phyloP scores from a whole-genome alignment of 2,888 invertebrate species.

The Priapulus caudatus region DNA sequence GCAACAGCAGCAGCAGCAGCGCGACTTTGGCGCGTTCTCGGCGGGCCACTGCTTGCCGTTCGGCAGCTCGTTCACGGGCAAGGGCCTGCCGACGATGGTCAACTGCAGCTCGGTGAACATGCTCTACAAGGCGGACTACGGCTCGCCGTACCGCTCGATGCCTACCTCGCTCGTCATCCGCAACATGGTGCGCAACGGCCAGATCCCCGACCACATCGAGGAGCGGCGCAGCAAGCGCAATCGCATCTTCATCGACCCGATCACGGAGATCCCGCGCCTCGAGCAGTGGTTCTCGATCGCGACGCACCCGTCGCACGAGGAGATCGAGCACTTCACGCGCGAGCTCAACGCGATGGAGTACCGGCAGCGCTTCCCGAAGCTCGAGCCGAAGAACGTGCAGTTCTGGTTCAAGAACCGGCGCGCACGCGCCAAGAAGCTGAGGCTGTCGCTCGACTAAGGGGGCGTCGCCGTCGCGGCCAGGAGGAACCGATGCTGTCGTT shows the following conservation, averaged over 20 bases:
- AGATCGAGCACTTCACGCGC: conserved; percentile 94
- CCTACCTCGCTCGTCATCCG: not conserved
- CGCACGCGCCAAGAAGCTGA: conserved; percentile 92
- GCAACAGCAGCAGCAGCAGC: not conserved
- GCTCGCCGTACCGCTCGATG: not conserved
- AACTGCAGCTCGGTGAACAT: not conserved
- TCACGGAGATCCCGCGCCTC: conserved; percentile 68
- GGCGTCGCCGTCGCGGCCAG: no score
- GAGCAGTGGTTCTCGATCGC: conserved; percentile 85
- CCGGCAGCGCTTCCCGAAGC: conserved; percentile 91
- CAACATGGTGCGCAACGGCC: not conserved
- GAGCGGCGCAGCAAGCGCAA: conserved; percentile 77
- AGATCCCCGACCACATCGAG: conserved; percentile 42
- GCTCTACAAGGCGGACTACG: not conserved
- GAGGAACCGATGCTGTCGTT: no score
- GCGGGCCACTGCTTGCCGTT: no score
- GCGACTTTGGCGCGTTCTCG: no score
- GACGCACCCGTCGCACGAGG: conserved; percentile 94
- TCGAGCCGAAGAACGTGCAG: conserved; percentile 97
- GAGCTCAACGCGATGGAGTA: conserved; percentile 94
- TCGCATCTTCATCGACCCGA: conserved; percentile 96
- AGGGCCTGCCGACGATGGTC: conserved; percentile 1
- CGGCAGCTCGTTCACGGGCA: not conserved
- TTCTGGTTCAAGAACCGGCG: conserved; percentile 99
- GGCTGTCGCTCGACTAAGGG: no score